These are phyloP conservation scores for Battus philenor DNA, from an alignment of 1,140 invertebrate genomes.

Conservation along the genomic window DNA sequence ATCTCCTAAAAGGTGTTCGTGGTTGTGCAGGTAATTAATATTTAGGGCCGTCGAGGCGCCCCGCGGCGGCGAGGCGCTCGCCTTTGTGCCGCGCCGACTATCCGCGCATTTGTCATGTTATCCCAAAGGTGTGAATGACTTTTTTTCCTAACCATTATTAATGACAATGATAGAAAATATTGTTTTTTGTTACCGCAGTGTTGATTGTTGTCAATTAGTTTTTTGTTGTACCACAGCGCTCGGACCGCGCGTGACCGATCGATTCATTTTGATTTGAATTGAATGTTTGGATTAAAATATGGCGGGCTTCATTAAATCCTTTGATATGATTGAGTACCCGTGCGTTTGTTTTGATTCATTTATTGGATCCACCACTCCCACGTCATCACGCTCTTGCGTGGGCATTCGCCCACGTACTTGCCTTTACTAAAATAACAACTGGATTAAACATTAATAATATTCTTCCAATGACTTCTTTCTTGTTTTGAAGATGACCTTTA, in stretches of 20 bases:
- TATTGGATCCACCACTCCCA: too few relatives aligned
- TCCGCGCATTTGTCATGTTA: conserved; percentile 70
- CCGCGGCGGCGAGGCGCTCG: conserved; percentile 53
- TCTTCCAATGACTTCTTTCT: too few relatives aligned
- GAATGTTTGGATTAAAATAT: conserved; percentile 69
- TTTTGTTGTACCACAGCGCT: conserved; percentile 53
- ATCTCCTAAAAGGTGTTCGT: conserved; percentile 70
- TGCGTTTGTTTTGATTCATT: conserved; percentile 28
- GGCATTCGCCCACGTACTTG: too few relatives aligned
- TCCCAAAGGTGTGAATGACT: conserved; percentile 72
- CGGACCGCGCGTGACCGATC: conserved; percentile 60
- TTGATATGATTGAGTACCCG: conserved; percentile 49
- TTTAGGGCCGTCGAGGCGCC: conserved; percentile 52
- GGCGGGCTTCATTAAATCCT: conserved; percentile 52
- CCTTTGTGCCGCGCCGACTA: conserved; percentile 50
- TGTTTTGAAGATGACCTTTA: too few relatives aligned
- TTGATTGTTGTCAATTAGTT: conserved; percentile 74
- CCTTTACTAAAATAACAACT: too few relatives aligned
- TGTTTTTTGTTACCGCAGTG: conserved; percentile 69
- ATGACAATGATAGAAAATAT: conserved; percentile 74
- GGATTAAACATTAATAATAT: too few relatives aligned
- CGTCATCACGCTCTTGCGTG: too few relatives aligned
- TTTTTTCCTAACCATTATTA: conserved; percentile 70
- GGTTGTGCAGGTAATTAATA: conserved; percentile 71
- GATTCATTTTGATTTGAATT: conserved; percentile 61